A percentile compares a stretch with the other conserved stretches of the same genome.
Conservation (phyloP, 2,888 invertebrate genomes). For the Nephrotoma guestfalica region DNA sequence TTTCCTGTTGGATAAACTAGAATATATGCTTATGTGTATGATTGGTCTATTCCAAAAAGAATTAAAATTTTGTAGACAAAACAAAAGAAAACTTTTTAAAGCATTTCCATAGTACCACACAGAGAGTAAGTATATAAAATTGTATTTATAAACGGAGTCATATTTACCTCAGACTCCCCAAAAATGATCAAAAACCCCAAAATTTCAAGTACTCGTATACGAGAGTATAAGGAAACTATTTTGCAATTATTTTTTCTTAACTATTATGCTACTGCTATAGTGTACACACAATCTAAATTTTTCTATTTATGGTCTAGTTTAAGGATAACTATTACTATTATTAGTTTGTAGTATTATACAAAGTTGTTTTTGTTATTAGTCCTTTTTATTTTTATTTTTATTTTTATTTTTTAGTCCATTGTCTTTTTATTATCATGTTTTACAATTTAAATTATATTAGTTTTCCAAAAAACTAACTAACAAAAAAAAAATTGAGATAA, state of each 20-base stretch:
- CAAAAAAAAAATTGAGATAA: background rate
- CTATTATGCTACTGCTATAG: background rate
- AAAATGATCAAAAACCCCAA: background rate
- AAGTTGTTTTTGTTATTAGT: background rate
- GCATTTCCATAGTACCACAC: background rate
- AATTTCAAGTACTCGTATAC: background rate
- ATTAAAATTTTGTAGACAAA: background rate
- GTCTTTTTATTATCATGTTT: background rate
- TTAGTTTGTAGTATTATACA: background rate
- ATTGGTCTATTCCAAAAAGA: background rate
- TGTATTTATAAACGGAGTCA: background rate
- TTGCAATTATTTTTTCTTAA: too few relatives aligned
- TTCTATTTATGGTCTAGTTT: background rate
- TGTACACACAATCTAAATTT: background rate
- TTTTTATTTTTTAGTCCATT: background rate
- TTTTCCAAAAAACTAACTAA: background rate
- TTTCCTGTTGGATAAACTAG: background rate
- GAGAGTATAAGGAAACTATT: background rate
- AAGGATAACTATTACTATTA: background rate
- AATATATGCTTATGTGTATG: background rate
- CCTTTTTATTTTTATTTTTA: background rate
- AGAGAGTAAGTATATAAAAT: background rate
- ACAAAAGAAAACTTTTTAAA: background rate
- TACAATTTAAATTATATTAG: background rate
- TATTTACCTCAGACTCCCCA: background rate